Conservation (phyloP, 92 coral and sea anemone genomes). For the Ricordea florida region DNA sequence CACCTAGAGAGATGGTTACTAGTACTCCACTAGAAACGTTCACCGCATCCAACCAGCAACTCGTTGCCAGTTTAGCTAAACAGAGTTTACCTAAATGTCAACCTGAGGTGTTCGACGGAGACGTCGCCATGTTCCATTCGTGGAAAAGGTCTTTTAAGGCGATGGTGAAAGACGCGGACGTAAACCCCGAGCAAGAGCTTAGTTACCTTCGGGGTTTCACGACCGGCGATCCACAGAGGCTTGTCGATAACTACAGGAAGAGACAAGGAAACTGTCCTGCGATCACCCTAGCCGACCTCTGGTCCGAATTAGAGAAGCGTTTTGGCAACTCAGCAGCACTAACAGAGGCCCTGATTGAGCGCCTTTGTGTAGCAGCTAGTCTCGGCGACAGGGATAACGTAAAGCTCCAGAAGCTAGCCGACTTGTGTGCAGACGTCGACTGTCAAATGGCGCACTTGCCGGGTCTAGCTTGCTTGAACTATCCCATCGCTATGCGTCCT, state of each 20-base stretch:
- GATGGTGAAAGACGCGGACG: too few relatives aligned
- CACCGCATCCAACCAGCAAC: not conserved
- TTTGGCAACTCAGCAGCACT: conserved; percentile 18
- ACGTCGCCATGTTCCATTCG: conserved; percentile 1
- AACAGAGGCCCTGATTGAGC: not conserved
- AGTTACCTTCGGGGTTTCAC: not conserved
- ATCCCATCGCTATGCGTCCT: too few relatives aligned
- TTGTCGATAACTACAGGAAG: conserved; percentile 18
- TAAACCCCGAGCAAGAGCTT: too few relatives aligned
- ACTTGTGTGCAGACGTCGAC: too few relatives aligned
- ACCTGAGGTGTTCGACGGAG: conserved; percentile 18
- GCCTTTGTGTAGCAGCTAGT: too few relatives aligned
- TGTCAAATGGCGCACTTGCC: too few relatives aligned
- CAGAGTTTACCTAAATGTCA: conserved; percentile 38
- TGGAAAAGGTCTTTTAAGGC: conserved; percentile 28
- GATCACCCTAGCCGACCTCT: not conserved
- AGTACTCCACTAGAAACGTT: not conserved
- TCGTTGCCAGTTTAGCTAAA: conserved; percentile 7
- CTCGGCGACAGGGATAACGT: too few relatives aligned
- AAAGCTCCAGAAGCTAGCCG: too few relatives aligned
- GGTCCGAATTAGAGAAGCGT: conserved; percentile 10
- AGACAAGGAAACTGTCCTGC: not conserved
- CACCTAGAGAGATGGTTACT: too few relatives aligned
- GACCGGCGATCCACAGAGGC: not conserved
- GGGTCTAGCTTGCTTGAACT: too few relatives aligned